phyloP scores from a whole-genome alignment of 2,888 invertebrate genomes.

The Protodeltote pygarga region DNA sequence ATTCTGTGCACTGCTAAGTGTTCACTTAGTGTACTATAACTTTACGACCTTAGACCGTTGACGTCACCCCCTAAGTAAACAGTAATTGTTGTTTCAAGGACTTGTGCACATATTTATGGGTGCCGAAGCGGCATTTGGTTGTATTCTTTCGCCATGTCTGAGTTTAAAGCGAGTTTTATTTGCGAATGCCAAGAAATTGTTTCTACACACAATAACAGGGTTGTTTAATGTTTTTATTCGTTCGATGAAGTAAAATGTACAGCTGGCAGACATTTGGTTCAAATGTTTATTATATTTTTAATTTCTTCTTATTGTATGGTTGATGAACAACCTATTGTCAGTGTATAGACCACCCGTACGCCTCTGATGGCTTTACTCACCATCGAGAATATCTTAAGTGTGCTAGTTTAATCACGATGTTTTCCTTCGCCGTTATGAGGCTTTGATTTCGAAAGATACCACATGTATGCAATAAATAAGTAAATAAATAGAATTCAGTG shows the following conservation, averaged over 20 bases:
- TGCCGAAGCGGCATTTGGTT: constrained; percentile 29
- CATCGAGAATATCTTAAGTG: no score
- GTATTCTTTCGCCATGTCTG: constrained; percentile 42
- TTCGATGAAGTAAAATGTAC: constrained; percentile 27
- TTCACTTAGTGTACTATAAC: no score
- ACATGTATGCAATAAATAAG: constrained; percentile 20
- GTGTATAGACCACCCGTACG: no score
- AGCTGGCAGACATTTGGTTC: constrained; percentile 16
- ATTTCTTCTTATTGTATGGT: no score
- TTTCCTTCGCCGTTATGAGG: no score
- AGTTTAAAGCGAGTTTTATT: constrained; percentile 13
- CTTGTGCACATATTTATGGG: constrained; percentile 42
- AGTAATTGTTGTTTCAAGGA: constrained; percentile 46
- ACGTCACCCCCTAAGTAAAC: constrained; percentile 40
- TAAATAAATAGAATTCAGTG: no score
- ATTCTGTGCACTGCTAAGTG: no score
- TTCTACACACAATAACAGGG: constrained; percentile 18
- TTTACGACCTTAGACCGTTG: constrained; percentile 21
- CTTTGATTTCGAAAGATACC: no score
- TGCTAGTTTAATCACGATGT: no score
- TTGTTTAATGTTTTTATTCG: no score
- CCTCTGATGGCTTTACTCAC: no score
- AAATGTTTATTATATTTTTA: constrained; percentile 12
- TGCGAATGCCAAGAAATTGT: constrained; percentile 9
- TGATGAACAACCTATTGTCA: no score